Percentiles rank a stretch among this genome's conserved stretches.
Conservation (phyloP, 1,140 invertebrate species). For the Atta texana region DNA sequence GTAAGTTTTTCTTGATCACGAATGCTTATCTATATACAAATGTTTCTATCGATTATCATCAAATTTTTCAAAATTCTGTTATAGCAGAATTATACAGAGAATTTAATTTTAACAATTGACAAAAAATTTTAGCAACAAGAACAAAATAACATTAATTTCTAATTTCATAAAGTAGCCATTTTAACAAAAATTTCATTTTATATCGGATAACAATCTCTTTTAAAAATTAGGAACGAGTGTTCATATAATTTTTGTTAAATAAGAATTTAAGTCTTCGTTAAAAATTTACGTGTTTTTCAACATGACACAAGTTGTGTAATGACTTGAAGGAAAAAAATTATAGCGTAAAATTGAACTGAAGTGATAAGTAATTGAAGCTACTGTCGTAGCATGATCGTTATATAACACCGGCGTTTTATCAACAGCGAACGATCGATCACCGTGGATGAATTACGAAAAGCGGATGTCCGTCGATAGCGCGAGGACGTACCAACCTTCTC, state of each 20-base stretch:
- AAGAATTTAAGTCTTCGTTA: neutral
- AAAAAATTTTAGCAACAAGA: neutral
- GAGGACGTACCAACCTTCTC: conserved; percentile 33
- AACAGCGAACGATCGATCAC: conserved; percentile 54
- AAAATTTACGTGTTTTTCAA: neutral
- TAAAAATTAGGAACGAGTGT: neutral
- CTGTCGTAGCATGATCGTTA: conserved; percentile 14
- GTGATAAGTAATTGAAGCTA: conserved; percentile 9
- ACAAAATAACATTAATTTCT: neutral
- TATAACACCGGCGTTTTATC: conserved; percentile 27
- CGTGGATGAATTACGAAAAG: conserved; percentile 57
- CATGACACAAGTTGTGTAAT: neutral
- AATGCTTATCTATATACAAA: neutral
- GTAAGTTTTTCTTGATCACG: neutral
- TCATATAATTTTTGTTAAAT: too few species aligned
- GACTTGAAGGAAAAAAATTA: neutral
- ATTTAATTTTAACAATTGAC: neutral
- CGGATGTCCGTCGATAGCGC: conserved; percentile 62
- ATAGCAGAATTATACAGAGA: neutral
- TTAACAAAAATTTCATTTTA: neutral
- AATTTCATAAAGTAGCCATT: neutral
- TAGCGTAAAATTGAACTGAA: neutral
- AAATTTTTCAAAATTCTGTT: neutral
- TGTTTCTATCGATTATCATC: neutral
- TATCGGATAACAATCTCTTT: neutral